These are phyloP conservation scores for Eucera pruinosa DNA, from an alignment of 2,888 invertebrate species.

Conservation along the genomic window DNA sequence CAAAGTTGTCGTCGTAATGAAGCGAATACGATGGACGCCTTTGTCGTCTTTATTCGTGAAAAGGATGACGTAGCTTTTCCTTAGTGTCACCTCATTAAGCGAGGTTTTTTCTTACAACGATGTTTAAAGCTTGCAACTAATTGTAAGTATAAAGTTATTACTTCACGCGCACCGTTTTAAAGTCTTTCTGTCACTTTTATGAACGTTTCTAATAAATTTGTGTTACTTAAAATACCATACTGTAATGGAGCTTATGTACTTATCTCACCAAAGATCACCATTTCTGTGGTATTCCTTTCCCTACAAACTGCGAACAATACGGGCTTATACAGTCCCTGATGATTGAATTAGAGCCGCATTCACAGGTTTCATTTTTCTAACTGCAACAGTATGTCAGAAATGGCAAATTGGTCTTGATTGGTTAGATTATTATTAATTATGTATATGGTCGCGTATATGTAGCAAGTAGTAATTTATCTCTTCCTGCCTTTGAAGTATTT, in stretches of 20 bases:
- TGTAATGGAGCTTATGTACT: background rate
- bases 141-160: background rate
- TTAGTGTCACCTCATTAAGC: background rate
- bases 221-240: too few relatives aligned
- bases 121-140: background rate
- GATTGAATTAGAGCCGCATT: too few relatives aligned
- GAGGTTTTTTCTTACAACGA: background rate
- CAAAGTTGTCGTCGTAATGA: conserved; percentile 1
- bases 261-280: background rate
- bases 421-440: too few relatives aligned
- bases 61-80: background rate
- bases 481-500: too few relatives aligned
- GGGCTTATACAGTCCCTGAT: too few relatives aligned
- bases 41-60: background rate
- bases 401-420: too few relatives aligned
- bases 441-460: too few relatives aligned
- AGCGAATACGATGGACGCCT: background rate
- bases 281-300: background rate
- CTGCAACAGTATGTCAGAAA: too few relatives aligned
- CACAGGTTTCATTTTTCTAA: too few relatives aligned
- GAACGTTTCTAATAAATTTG: too few relatives aligned
- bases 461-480: too few relatives aligned
- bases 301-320: background rate
- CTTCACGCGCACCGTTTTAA: background rate
- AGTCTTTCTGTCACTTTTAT: background rate